phyloP scores from a whole-genome alignment of 2,888 invertebrate genomes.

The Psylliodes chrysocephalus region DNA sequence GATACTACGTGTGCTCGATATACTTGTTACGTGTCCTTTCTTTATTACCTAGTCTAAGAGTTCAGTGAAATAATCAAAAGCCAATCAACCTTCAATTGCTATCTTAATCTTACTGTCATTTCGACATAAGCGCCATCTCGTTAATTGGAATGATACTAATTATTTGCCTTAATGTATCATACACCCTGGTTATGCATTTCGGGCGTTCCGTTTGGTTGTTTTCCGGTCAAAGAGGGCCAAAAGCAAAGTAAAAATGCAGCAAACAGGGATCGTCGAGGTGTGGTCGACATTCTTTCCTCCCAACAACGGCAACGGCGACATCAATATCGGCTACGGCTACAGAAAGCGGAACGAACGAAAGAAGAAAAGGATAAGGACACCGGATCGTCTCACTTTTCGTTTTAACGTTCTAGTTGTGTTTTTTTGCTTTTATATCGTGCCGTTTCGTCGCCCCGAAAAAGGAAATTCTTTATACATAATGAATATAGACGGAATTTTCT shows the following conservation, averaged over 20 bases:
- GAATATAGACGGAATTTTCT: slow-evolving; percentile 39
- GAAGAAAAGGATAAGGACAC: slow-evolving; percentile 21
- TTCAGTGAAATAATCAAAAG: too few species aligned
- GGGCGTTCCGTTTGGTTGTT: too few species aligned
- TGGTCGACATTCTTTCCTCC: slow-evolving; percentile 29
- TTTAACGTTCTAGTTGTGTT: slow-evolving; percentile 38
- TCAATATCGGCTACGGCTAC: slow-evolving; percentile 43
- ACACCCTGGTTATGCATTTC: too few species aligned
- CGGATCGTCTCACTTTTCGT: slow-evolving; percentile 28
- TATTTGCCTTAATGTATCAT: too few species aligned
- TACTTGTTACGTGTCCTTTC: too few species aligned
- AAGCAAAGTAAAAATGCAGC: slow-evolving; percentile 16
- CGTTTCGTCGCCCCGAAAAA: slow-evolving; percentile 35
- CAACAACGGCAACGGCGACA: too few species aligned
- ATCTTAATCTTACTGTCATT: too few species aligned
- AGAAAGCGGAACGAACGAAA: slow-evolving; percentile 23
- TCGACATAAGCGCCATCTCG: too few species aligned
- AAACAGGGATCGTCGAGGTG: slow-evolving; percentile 20
- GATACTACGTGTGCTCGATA: too few species aligned
- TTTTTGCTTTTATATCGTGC: slow-evolving; percentile 36
- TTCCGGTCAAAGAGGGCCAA: background rate
- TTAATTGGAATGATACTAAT: too few species aligned
- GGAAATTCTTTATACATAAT: slow-evolving; percentile 43
- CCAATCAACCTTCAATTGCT: too few species aligned
- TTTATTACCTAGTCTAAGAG: too few species aligned